These are phyloP conservation scores for Jacana jacana DNA, from an alignment of 2,113 vertebrate species.

Conservation along the genomic window DNA sequence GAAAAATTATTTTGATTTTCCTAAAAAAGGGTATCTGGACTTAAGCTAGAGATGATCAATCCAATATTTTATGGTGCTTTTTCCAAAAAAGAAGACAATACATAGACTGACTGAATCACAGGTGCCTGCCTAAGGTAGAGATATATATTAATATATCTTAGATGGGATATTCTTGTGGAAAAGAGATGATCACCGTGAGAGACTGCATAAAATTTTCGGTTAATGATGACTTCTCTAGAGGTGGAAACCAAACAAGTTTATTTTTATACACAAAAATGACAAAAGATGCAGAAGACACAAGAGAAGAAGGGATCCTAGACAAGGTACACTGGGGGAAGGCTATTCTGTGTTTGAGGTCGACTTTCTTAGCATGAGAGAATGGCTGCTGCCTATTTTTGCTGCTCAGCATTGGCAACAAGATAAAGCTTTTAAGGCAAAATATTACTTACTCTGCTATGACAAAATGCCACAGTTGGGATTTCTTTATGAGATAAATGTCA, in stretches of 20 bases:
- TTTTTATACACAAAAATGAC: background rate
- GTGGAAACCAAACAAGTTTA: background rate
- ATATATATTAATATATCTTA: background rate
- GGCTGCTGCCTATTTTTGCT: background rate
- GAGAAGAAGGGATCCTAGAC: fast-evolving
- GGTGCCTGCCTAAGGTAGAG: background rate
- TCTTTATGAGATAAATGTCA: background rate
- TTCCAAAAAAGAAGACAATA: background rate
- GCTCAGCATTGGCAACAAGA: background rate
- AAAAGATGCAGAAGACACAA: background rate
- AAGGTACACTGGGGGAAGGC: background rate
- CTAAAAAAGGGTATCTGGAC: background rate
- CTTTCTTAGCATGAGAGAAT: background rate
- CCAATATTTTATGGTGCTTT: background rate
- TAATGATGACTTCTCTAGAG: background rate
- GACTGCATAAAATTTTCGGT: background rate
- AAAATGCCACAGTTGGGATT: background rate
- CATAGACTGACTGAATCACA: background rate
- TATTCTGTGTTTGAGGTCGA: background rate
- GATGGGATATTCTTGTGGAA: background rate
- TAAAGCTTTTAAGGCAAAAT: background rate
- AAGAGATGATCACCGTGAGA: background rate
- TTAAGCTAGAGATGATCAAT: background rate
- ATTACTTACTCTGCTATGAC: background rate
- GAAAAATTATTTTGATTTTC: background rate